Base-by-base conservation (phyloP, 2,888 invertebrate genomes). In the Myopa testacea region DNA sequence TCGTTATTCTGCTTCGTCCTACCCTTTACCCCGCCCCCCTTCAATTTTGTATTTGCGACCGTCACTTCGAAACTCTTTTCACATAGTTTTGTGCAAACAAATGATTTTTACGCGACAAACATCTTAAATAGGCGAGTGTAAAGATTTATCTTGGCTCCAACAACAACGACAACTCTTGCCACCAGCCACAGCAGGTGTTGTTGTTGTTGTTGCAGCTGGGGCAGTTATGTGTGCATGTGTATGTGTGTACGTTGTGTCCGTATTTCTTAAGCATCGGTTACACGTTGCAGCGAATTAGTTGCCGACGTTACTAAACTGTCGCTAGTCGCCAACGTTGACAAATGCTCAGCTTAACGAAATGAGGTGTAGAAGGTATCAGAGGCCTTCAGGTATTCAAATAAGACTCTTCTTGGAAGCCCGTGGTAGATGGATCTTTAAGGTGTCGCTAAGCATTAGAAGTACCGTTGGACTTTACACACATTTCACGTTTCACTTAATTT, bases 111-210 rank as follows among this genome's bases (percentile, higher is more conserved):
- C 81, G 81, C 80, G 82, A 83, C 82, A 82, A 82, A 82, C 81
- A 81, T 83, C 80, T 81, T 80, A 82, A 82, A 78, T 78, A 79
- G 78, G 79, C 81, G 80, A 81, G 80, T 82, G 81, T 80, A 69
- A 76, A 81, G 81, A 81, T 82, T 82, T 81, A 82, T 82, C 81
- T 81, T 77, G 38, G 45, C 38, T 37, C 38, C 71, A 71, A 71
- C 71, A 58, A 60, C 72, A 72, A 72, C 72, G 14, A 34, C 52
- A 55, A 69, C 69, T 10, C 2, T 45, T 45, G 55, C 55, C n/a
- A n/a, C 55, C 26, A 55, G 55, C 10, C 16, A 50, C 8, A 10
- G n/a, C 55, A 19, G 73, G 14, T 78, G 58, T 76, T 55, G 63
- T 55, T 79, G 74, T 65, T 77, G 76, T 65, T 38, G 26, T 26